A percentile compares a stretch with the other conserved stretches of the same genome.
Evolutionary conservation across 2,113 vertebrate species (phyloP).

Genomic region (Lepus europaeus): DNA sequence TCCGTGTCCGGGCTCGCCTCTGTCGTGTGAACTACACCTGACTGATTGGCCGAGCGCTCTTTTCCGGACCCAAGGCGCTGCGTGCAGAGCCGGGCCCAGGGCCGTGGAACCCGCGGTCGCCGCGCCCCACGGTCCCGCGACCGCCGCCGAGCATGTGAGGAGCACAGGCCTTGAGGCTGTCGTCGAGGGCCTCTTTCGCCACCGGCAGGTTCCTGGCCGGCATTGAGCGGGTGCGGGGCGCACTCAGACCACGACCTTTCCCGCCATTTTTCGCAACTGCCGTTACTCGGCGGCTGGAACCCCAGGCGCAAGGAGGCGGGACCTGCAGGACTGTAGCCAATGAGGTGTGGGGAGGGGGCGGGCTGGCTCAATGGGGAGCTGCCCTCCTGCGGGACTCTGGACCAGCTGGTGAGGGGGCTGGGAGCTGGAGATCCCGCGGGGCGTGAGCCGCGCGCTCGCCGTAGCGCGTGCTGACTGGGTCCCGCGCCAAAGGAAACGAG

Average conservation of each 20-base stretch:
- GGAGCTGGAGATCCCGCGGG: neutral
- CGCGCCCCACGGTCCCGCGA: neutral
- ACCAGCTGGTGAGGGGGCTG: neutral
- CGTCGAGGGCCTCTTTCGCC: neutral
- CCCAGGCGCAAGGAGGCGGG: constrained; percentile 1
- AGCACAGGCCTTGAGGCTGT: neutral
- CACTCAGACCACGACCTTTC: neutral
- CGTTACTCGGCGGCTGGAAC: neutral
- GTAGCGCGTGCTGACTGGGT: neutral
- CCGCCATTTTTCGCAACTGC: constrained; percentile 43
- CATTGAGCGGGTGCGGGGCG: accelerated
- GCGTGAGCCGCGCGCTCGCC: neutral
- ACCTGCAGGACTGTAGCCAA: constrained; percentile 1
- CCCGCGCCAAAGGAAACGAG: neutral
- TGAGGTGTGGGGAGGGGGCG: constrained; percentile 20
- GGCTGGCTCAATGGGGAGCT: neutral
- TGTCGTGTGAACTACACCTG: constrained; percentile 90
- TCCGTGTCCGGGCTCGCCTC: constrained; percentile 96
- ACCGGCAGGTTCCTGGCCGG: neutral
- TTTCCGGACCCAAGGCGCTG: neutral
- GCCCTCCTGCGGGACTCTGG: neutral
- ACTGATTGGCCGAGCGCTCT: neutral
- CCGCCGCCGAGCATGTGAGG: neutral
- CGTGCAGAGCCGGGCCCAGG: neutral
- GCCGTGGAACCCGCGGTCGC: neutral